A percentile compares a stretch with the other conserved stretches of the same genome.
Conservation (phyloP, 2,113 vertebrate genomes). For the Malurus cyaneus region DNA sequence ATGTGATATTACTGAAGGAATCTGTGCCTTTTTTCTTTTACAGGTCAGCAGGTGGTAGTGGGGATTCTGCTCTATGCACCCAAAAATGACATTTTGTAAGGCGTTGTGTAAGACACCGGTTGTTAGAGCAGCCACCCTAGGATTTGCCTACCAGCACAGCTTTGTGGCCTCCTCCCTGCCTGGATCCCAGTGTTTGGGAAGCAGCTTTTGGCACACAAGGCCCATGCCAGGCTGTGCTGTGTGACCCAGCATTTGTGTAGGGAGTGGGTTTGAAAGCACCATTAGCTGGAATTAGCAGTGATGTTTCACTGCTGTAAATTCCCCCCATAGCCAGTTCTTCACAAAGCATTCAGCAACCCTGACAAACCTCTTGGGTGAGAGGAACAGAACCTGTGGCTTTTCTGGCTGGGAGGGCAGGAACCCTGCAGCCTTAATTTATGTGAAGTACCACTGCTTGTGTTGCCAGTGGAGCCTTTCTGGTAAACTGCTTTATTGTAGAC, state of each 20-base stretch:
- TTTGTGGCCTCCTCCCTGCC: background rate
- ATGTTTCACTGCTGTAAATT: background rate
- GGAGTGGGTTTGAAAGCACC: background rate
- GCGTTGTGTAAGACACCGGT: too few relatives aligned
- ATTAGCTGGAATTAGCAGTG: background rate
- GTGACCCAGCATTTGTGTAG: background rate
- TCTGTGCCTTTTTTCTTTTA: background rate
- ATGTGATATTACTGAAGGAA: background rate
- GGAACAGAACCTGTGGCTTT: background rate
- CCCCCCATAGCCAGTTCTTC: background rate
- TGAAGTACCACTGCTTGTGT: background rate
- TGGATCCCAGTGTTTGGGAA: rapidly evolving
- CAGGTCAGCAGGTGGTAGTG: background rate
- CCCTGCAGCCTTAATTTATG: background rate
- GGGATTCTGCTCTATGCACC: rapidly evolving
- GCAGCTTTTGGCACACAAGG: background rate
- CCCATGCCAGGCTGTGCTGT: background rate
- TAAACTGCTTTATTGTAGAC: background rate
- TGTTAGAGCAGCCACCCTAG: background rate
- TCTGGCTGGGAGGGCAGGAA: background rate
- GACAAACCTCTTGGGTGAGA: background rate
- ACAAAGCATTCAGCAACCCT: background rate
- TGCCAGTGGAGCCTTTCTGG: background rate
- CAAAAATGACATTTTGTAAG: rapidly evolving
- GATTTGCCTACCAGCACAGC: background rate